A percentile compares a stretch with the other conserved stretches of the same genome.
Evolutionary conservation across 2,888 invertebrate genomes (phyloP).

Genomic region (Anagyrus pseudococci): DNA sequence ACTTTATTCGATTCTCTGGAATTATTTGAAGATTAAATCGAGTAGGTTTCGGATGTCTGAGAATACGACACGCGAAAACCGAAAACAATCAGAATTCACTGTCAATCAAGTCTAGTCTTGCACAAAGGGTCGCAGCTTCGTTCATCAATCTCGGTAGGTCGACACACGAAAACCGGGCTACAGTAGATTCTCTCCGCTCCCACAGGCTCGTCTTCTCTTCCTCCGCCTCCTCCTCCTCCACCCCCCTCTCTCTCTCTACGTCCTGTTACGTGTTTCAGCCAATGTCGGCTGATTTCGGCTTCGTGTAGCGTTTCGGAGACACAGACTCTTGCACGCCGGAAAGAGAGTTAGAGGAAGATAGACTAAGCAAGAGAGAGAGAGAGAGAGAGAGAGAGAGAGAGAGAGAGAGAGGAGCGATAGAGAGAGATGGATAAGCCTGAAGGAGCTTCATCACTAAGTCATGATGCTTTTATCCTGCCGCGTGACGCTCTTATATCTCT

Average conservation of each 20-base stretch:
- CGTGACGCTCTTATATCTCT: constrained; percentile 48
- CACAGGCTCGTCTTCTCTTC: background rate
- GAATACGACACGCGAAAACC: background rate
- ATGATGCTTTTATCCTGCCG: constrained; percentile 58
- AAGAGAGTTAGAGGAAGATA: background rate
- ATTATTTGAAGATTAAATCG: background rate
- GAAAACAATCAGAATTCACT: constrained; percentile 13
- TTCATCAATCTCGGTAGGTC: constrained; percentile 23
- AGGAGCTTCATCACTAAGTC: constrained; percentile 57
- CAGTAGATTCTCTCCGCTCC: background rate
- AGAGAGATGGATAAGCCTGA: constrained; percentile 3
- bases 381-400: too few species aligned
- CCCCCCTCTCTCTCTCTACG: background rate
- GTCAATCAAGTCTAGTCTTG: constrained; percentile 7
- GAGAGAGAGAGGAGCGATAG: too few species aligned
- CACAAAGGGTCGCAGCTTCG: constrained; percentile 10
- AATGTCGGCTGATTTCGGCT: constrained; percentile 22
- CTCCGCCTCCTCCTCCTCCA: background rate
- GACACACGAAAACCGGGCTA: constrained; percentile 7
- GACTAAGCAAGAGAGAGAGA: too few species aligned
- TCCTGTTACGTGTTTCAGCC: constrained; percentile 12
- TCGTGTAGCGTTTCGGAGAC: constrained; percentile 1
- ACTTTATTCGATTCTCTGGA: too few species aligned
- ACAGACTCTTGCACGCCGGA: background rate
- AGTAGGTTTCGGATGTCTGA: background rate